Conservation (phyloP, 2,797 vertebrate species). For the Pipistrellus pygmaeus region DNA sequence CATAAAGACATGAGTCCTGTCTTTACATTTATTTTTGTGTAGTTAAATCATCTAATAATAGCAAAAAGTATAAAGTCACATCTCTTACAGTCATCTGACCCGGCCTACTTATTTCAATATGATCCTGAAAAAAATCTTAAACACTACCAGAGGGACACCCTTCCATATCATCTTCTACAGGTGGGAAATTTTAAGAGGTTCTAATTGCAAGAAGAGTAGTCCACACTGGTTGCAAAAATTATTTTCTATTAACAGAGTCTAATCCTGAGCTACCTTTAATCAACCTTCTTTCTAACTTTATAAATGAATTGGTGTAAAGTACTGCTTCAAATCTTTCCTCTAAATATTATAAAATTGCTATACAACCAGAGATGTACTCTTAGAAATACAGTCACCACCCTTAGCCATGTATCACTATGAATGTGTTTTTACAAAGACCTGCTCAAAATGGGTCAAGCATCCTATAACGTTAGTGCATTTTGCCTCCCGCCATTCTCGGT, state of each 20-base stretch:
- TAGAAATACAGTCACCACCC: background rate
- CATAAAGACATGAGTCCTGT: background rate
- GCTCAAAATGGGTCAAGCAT: background rate
- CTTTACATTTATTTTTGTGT: background rate
- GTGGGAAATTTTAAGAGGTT: background rate
- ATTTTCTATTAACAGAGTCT: background rate
- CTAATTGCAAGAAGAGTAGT: accelerated
- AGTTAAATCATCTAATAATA: background rate
- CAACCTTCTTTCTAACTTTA: background rate
- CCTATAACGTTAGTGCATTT: background rate
- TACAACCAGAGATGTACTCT: background rate
- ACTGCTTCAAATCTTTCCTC: background rate
- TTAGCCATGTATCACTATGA: background rate
- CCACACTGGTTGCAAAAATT: background rate
- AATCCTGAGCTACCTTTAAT: background rate
- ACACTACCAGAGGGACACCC: background rate
- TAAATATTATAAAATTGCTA: slow-evolving; percentile 29
- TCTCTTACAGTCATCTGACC: background rate
- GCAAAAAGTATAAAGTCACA: background rate
- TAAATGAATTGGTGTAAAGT: background rate
- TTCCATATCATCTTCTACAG: background rate
- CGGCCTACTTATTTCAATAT: background rate
- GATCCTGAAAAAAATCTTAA: background rate
- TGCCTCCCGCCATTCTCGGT: background rate
- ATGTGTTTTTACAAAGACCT: background rate